These are phyloP conservation scores for Alces alces DNA, from an alignment of 2,113 vertebrate genomes.

Conservation along the genomic window DNA sequence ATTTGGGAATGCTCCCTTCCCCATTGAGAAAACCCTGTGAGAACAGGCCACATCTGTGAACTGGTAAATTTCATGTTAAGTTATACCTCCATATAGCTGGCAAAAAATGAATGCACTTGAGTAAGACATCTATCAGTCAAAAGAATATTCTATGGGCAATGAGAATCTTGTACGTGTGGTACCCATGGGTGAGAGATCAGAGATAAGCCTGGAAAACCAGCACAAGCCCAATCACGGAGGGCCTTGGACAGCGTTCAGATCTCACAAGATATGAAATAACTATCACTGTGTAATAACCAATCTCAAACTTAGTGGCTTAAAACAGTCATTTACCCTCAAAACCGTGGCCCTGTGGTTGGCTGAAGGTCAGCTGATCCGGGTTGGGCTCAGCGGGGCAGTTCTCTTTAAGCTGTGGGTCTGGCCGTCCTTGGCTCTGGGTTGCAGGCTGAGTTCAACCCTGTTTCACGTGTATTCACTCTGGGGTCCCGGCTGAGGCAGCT, in stretches of 20 bases:
- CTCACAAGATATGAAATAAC: accelerated
- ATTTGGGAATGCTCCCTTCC: neutral
- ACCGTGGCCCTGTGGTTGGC: neutral
- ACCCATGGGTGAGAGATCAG: neutral
- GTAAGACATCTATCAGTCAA: neutral
- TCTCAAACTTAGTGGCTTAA: neutral
- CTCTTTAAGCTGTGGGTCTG: neutral
- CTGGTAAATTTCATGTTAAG: neutral
- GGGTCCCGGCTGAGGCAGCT: neutral
- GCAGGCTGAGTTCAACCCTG: neutral
- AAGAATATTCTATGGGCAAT: neutral
- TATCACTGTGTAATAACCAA: neutral
- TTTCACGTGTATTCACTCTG: neutral
- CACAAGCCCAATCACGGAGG: accelerated
- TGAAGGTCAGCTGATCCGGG: accelerated
- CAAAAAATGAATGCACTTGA: neutral
- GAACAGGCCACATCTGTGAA: neutral
- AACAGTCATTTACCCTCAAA: neutral
- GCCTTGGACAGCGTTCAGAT: neutral
- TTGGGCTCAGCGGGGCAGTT: neutral
- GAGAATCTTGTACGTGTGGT: neutral
- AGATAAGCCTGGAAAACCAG: neutral
- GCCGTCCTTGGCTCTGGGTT: neutral
- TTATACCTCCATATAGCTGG: neutral
- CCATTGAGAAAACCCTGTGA: neutral